Conservation (phyloP, 2,888 invertebrate genomes). For the Coenonympha arcania region DNA sequence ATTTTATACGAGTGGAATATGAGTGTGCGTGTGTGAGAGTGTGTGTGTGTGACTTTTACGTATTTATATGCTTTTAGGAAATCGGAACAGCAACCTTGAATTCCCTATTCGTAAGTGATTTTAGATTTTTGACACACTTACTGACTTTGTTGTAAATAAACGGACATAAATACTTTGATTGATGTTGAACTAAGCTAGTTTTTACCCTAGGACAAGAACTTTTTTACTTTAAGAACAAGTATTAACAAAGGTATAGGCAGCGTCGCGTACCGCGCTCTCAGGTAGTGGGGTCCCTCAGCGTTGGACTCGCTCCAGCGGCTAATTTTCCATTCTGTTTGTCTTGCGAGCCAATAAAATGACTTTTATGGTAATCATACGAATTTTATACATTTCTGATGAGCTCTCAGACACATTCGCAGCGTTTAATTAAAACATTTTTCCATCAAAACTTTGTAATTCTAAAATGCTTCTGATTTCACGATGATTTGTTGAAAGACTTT, state of each 20-base stretch:
- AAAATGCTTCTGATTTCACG: slow-evolving; percentile 26
- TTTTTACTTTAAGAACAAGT: too few relatives aligned
- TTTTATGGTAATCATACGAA: slow-evolving; percentile 75
- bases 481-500: slow-evolving; percentile 20
- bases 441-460: slow-evolving; percentile 58
- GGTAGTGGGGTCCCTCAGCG: slow-evolving; percentile 37
- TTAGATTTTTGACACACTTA: too few relatives aligned
- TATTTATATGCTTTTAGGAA: too few relatives aligned
- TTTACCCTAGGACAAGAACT: too few relatives aligned
- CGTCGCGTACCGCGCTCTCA: slow-evolving; percentile 9
- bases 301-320: slow-evolving; percentile 65
- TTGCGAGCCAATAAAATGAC: slow-evolving; percentile 74
- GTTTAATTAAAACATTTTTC: slow-evolving; percentile 71
- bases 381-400: slow-evolving; percentile 76
- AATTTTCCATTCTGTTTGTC: slow-evolving; percentile 74
- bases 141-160: too few relatives aligned
- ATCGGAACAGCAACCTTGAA: too few relatives aligned
- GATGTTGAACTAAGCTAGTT: too few relatives aligned
- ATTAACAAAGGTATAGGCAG: slow-evolving; percentile 1
- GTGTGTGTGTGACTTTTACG: too few relatives aligned
- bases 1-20: too few relatives aligned
- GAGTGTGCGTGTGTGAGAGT: too few relatives aligned
- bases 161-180: too few relatives aligned
- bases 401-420: slow-evolving; percentile 52
- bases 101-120: too few relatives aligned